Base-by-base conservation (phyloP, 2,888 invertebrate genomes). In the Pandemis corylana region DNA sequence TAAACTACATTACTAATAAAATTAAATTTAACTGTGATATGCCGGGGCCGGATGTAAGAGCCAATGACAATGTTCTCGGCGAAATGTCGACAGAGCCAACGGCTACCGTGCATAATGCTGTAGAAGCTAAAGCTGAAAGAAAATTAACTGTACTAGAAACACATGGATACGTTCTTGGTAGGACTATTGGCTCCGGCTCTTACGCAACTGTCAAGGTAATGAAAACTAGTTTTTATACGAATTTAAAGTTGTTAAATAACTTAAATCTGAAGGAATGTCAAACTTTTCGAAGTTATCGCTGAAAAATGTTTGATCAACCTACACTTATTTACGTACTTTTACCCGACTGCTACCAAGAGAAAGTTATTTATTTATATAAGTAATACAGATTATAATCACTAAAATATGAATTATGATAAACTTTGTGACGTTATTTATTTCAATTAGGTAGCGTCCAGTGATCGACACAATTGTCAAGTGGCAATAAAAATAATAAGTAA, bases 401-500 rank as follows among this genome's bases (percentile, higher is more conserved):
- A 36, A 36, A 36, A 36, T 36, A 36, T 36, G 28, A 36, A 44
- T 46, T 46, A 46, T 12, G 5, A 12, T 46, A 46, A 46, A 46
- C 46, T 46, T 36, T 36, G 28, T 36, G 12, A 46, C 12, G 12
- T 46, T 44, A 46, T 46, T 46, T 46, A 4, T 10, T 46, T 46
- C 12, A 46, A 46, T 42, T 84, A 96, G 96, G 95, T 97, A 79
- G 97, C 97, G 10, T 95, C 95, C 80, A 97, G 97, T 76, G 96
- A 96, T 80, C 95, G 96, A 78, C 96, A 97, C 83, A 96, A 96
- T 80, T 95, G 96, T 80, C 95, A 96, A 83, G 97, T 97, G 67
- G 97, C 97, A 51, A 96, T 97, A 75, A 97, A 97, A 95, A 97
- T 97, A 77, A 96, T 97, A 76, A 97, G 97, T 78, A 97, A 97